A percentile compares a stretch with the other conserved stretches of the same genome.
These are phyloP conservation scores for Alauda arvensis DNA, from an alignment of 2,797 vertebrate species.

Conservation along the genomic window DNA sequence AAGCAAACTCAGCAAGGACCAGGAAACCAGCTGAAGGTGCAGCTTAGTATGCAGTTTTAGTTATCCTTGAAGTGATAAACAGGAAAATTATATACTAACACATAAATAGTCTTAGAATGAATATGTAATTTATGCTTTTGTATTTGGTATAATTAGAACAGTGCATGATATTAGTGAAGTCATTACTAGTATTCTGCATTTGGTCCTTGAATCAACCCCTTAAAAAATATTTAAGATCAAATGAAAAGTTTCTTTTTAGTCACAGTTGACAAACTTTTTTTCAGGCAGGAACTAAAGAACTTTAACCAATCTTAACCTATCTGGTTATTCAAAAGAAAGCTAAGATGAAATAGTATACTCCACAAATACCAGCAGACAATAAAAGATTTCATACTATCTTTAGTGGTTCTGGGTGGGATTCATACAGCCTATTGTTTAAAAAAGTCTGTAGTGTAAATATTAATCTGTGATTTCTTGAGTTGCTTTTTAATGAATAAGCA, in stretches of 20 bases:
- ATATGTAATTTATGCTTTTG: neutral
- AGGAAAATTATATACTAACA: neutral
- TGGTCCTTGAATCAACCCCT: neutral
- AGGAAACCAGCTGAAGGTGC: neutral
- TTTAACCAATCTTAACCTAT: neutral
- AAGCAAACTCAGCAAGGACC: neutral
- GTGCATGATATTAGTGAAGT: neutral
- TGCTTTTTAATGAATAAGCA: neutral
- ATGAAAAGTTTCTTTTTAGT: neutral
- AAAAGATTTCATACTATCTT: neutral
- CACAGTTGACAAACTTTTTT: neutral
- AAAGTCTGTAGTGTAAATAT: neutral
- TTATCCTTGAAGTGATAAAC: neutral
- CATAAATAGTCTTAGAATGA: neutral
- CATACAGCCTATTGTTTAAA: neutral
- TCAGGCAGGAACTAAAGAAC: neutral
- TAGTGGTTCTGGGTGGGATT: neutral
- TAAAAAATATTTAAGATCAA: neutral
- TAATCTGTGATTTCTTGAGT: neutral
- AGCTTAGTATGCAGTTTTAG: neutral
- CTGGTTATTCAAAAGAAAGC: neutral
- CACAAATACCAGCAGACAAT: neutral
- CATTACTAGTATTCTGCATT: neutral
- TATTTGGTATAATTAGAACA: neutral
- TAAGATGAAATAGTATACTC: neutral